Base-by-base conservation (phyloP, 2,888 invertebrate species). In the Drosophila siamana region DNA sequence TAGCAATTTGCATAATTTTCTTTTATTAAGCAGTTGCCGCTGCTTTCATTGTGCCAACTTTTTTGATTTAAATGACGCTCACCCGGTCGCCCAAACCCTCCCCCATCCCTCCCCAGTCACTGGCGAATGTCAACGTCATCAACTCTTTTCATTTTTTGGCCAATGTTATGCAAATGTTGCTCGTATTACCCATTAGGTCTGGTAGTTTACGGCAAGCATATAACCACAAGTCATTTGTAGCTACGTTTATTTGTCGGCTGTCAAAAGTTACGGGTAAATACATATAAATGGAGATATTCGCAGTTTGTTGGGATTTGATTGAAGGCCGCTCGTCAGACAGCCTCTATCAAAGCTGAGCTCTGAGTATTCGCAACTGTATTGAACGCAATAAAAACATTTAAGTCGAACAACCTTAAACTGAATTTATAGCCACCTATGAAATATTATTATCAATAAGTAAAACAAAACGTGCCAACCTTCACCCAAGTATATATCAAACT, bases 1-100 rank as follows among this genome's bases (percentile, higher is more conserved):
- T 86, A 86, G 89, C 86, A 86, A 86, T 86, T 86, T 89, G 86
- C 86, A 86, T 86, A 86, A 86, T 88, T 89, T 89, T 89, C 81
- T 78, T 84, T 87, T 73, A 87, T 88, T 69, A 83, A 80, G 82
- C 81, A 82, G 64, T 85, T 83, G 78, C 60, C 74, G 69, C 74
- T 71, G 81, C 69, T 69, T 66, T 74, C 80, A 68, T 76, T 71
- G 64, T 69, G 61, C 59, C 59, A 69, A 69, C 59, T 71, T 72
- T 72, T 80, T 78, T 80, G 85, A 80, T 74, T 86, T 86, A 78
- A 74, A 66, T 72, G 81, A 57, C 47, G 74, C 44, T 43, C 78
- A 60, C 74, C 19, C 55, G 11, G 41, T 36, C 15, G 24, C 13
- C 22, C 33, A 6, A 24, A 13, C 26, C 7, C 15, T n/a, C n/a